Evolutionary conservation across 2,888 invertebrate genomes (phyloP).

Genomic region (Syrphus vitripennis): DNA sequence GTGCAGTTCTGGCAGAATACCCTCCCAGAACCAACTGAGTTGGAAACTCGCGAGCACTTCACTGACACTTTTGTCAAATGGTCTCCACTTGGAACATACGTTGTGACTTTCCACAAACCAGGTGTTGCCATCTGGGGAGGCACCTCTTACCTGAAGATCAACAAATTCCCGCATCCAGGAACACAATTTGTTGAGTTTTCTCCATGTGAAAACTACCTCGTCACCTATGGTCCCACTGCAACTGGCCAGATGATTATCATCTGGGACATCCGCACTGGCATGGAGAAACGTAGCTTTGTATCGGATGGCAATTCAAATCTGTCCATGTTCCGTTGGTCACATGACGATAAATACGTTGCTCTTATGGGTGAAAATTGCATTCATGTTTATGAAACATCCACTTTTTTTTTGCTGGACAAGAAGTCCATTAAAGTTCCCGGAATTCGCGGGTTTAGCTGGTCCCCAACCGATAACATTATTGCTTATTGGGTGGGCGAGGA

Average conservation of each 20-base stretch:
- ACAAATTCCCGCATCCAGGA: slow-evolving; percentile 93
- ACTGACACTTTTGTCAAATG: slow-evolving; percentile 98
- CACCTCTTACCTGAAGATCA: slow-evolving; percentile 94
- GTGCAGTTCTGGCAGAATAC: slow-evolving; percentile 95
- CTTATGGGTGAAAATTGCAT: slow-evolving; percentile 91
- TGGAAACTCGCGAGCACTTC: slow-evolving; percentile 94
- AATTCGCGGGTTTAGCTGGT: slow-evolving; percentile 98
- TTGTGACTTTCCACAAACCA: slow-evolving; percentile 97
- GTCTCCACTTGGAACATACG: slow-evolving; percentile 98
- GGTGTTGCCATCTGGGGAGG: slow-evolving; percentile 99
- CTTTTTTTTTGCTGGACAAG: slow-evolving; percentile 95
- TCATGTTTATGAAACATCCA: slow-evolving; percentile 97
- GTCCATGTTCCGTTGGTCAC: slow-evolving; percentile 98
- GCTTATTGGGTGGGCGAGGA: slow-evolving; percentile 99
- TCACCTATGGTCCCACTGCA: slow-evolving; percentile 94
- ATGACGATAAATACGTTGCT: slow-evolving; percentile 97
- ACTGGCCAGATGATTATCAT: slow-evolving; percentile 92
- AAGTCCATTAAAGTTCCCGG: slow-evolving; percentile 96
- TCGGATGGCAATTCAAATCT: slow-evolving; percentile 92
- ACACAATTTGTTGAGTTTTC: slow-evolving; percentile 99
- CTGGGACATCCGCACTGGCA: slow-evolving; percentile 98
- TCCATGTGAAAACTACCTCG: slow-evolving; percentile 97
- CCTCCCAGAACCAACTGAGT: slow-evolving; percentile 90
- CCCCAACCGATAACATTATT: slow-evolving; percentile 96
- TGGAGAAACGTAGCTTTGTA: slow-evolving; percentile 95